A percentile compares a stretch with the other conserved stretches of the same genome.
Conservation (phyloP, 2,888 invertebrate genomes). For the Gisinianus flammeolus region DNA sequence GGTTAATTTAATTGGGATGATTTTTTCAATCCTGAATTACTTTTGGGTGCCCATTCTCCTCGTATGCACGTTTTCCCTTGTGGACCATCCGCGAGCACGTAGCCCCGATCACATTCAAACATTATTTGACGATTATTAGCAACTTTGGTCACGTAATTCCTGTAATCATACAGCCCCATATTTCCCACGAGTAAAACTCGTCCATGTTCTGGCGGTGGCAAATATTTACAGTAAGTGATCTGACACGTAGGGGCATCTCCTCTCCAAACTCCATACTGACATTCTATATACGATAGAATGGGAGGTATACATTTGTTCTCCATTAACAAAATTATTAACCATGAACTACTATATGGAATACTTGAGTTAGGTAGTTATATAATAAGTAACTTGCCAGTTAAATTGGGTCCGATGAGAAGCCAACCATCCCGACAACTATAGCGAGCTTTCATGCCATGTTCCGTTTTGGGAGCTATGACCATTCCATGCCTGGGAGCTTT, state of each 20-base stretch:
- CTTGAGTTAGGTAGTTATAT: too few species aligned
- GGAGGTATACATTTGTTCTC: too few species aligned
- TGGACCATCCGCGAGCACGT: constrained; percentile 82
- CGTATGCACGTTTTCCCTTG: constrained; percentile 94
- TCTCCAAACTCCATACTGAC: constrained; percentile 94
- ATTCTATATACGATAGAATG: too few species aligned
- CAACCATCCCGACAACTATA: constrained; percentile 95
- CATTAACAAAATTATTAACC: too few species aligned
- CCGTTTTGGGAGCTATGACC: constrained; percentile 96
- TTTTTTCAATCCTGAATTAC: constrained; percentile 60
- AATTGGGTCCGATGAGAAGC: constrained; percentile 77
- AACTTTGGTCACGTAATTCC: constrained; percentile 89
- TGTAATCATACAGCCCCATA: constrained; percentile 94
- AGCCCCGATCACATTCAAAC: constrained; percentile 94
- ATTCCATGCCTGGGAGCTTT: constrained; percentile 88
- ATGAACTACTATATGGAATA: too few species aligned
- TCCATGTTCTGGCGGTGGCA: constrained; percentile 78
- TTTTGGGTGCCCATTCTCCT: constrained; percentile 89
- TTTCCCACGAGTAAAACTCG: constrained; percentile 91
- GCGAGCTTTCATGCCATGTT: constrained; percentile 92
- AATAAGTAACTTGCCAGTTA: constrained; percentile 65
- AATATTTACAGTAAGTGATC: constrained; percentile 83
- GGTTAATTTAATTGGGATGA: too few species aligned
- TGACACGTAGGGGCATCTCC: constrained; percentile 82
- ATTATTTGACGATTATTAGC: constrained; percentile 91